Conservation (phyloP, 2,113 vertebrate genomes). For the Rutilus rutilus region DNA sequence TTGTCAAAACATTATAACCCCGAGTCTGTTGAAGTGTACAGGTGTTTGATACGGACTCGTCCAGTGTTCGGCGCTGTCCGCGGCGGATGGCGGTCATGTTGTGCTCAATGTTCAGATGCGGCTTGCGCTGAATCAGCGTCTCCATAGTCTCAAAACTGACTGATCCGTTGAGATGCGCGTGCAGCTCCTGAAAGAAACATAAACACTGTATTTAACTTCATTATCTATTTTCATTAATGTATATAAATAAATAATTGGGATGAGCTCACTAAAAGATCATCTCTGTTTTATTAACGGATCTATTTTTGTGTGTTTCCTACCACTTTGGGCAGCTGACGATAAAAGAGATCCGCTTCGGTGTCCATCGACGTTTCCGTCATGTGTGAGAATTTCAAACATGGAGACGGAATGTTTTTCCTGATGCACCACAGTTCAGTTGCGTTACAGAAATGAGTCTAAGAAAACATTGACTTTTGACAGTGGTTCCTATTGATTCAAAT, state of each 20-base stretch:
- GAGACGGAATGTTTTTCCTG: slow-evolving; percentile 53
- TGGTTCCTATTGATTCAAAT: slow-evolving; percentile 54
- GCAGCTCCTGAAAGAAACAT: slow-evolving; percentile 85
- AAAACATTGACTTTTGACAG: fast-evolving
- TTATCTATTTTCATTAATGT: neutral
- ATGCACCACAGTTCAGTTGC: slow-evolving; percentile 57
- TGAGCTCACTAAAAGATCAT: neutral
- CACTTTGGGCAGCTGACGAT: slow-evolving; percentile 76
- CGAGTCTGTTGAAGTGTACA: neutral
- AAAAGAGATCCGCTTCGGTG: slow-evolving; percentile 63
- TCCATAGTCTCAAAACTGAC: slow-evolving; percentile 90
- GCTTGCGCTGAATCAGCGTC: slow-evolving; percentile 85
- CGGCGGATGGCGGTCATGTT: slow-evolving; percentile 88
- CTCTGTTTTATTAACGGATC: neutral
- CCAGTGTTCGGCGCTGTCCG: slow-evolving; percentile 86
- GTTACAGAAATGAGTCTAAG: slow-evolving; percentile 52
- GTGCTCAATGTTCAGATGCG: slow-evolving; percentile 82
- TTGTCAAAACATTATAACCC: neutral
- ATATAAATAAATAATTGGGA: neutral
- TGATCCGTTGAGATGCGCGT: slow-evolving; percentile 94
- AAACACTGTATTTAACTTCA: neutral
- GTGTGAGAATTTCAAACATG: neutral
- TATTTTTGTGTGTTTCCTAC: slow-evolving; percentile 60
- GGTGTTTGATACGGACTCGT: slow-evolving; percentile 81
- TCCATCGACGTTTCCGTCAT: slow-evolving; percentile 61